Evolutionary conservation across 2,888 invertebrate species (phyloP), one percentile per base, ranked within the genome.

Genomic region (Epistrophe eligans): DNA sequence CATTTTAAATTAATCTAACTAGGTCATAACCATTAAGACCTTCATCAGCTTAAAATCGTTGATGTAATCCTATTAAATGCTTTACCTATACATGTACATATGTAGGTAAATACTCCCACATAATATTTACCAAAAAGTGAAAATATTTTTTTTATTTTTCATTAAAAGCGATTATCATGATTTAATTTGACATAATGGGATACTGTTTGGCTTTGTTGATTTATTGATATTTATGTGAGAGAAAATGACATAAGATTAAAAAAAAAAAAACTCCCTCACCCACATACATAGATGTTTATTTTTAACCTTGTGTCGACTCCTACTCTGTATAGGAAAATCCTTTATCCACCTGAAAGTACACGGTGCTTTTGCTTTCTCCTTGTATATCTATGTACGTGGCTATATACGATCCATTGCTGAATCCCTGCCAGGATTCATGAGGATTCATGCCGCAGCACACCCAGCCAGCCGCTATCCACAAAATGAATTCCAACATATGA

Each of bases 101-200:
- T 8, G 35, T 35, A 35, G 35, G 35, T 35, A 35, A 7, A 7
- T 35, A 35, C 24, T 15, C 24, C 43, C 24, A 24, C 24, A 60
- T 24, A 24, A 40, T 40, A 43, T 62, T 40, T 15, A 43, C 15
- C 32, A 17, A 50, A 8, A 45, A 45, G 32, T 5, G 32, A n/a
- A 17, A 13, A 13, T 13, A 11, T 43, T 43, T 15, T 43, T 50
- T 73, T 60, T 50, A 3, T n/a, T 40, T 45, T 17, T 77, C 67
- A 67, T 72, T 57, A 40, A 79, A 11, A 58, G 24, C 55, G 76
- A 79, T 87, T 43, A 87, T 83, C 79, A 66, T 79, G 74, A 79
- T 83, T 83, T 76, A 43, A 83, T 83, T 87, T 72, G 79, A 83
- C 83, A 83, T 87, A 87, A 87, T 79, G 83, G 77, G 71, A 83